Base-by-base conservation (phyloP, 1,140 invertebrate genomes). In the Drosophila parabipectinata region DNA sequence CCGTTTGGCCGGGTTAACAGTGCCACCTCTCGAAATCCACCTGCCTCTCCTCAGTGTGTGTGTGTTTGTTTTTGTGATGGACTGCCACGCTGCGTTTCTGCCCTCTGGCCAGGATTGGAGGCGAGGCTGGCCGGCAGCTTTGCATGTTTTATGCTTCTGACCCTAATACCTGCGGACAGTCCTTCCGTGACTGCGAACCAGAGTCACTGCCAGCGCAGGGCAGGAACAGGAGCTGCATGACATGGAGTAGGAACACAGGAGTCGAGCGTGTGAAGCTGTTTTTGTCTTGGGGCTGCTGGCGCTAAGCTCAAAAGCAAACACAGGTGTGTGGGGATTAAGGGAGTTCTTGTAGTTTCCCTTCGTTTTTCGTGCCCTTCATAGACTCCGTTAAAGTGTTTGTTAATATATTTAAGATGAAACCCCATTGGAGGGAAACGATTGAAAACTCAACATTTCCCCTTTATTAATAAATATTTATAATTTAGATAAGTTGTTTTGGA, bases 91-190 rank as follows among this genome's bases (percentile, higher is more conserved):
- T 67, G 63, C 63, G 59, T 64, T 64, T 63, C 59, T 67, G 63
- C 63, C 63, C 63, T 63, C 63, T 52, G 59, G 59, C 44, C 57
- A 39, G 71, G 57, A 69, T 60, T 61, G 51, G 68, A 72, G 71
- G 68, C 41, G 51, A 56, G 37, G 72, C 45, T 51, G 63, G 47
- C 59, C 53, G 56, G 71, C 57, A 74, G 59, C 80, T 84, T 77
- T 87, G 82, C 81, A 85, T 84, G 78, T 85, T 85, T 85, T 85
- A 85, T 87, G 78, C 78, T 66, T 81, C 61, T 85, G 81, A 87
- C 81, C 81, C 87, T 87, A 87, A 85, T 85, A 85, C 82, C 81
- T 44, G 54, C 61, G 79, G 59, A 76, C 52, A 14, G n/a, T 18
- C 73, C 61, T 56, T 47, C 39, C 69, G 24, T 39, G 37, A 52